Evolutionary conservation across 2,113 vertebrate species (phyloP), one percentile per base, ranked within the genome.

Genomic region (Zosterops lateralis): DNA sequence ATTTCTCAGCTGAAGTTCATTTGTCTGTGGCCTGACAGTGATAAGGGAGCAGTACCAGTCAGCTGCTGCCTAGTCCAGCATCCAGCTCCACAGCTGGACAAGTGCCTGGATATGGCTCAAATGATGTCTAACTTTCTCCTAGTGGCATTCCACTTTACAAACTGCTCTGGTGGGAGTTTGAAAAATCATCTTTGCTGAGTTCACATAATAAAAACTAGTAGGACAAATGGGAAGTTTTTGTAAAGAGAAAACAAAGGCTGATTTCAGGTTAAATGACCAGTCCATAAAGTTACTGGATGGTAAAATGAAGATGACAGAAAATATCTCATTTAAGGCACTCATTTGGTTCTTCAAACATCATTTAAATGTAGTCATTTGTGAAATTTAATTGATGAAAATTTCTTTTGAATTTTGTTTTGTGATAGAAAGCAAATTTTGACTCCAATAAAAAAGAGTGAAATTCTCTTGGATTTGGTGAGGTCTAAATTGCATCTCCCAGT

Each of bases 71-170:
- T 84, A 56, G 75, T 62, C 77, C 68, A 88, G 70, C 91, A 71
- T 77, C 92, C 77, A 68, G 76, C 74, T 95, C 79, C 38, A 60
- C 61, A 83, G 81, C 85, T 50, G 96, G 97, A 97, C 94, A 95
- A 97, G 97, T 92, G 97, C 91, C 96, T 97, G 90, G 95, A 91
- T 95, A 91, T 85, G 83, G 97, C 93, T 97, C 96, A 97, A 97
- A 89, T 93, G 94, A 97, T 98, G 97, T 97, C 97, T 97, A 96
- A 97, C 96, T 97, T 97, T 95, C 85, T 97, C 93, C 96, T 98
- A 97, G 98, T 93, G 98, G 97, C 98, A 98, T 96, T 97, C 97
- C 96, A 94, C 97, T 98, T 98, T 97, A 98, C 96, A 98, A 96
- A 97, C 95, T 97, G 97, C 89, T 84, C 92, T 78, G 42, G 73